Base-by-base conservation (phyloP, 2,113 vertebrate genomes). In the Thunnus maccoyii region DNA sequence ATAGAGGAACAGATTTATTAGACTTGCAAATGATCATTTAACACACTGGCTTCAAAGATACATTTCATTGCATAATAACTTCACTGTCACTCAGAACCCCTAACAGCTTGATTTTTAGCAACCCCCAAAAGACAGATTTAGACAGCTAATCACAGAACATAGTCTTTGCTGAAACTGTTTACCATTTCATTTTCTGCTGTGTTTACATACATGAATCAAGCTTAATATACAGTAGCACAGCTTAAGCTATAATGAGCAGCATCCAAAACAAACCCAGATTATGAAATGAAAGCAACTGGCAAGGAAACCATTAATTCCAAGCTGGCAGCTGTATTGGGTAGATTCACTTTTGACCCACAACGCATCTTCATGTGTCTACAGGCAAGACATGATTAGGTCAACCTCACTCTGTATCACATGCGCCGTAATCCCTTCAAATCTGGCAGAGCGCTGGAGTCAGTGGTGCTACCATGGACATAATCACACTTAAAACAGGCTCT, bases 391-490 rank as follows among this genome's bases (percentile, higher is more conserved):
- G 82, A 73, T 80, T 60, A 80, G 82, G 86, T 86, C 76, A 66
- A 27, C 78, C 74, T 77, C 68, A 15, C 61, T 41, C 36, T 41
- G 78, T 75, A 76, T 84, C 75, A 76, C 78, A 83, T 57, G 79
- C 22, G 50, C 61, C 41, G 12, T 83, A 88, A 84, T 84, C 90
- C 85, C 65, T 83, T 84, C 63, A 83, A 83, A 88, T 86, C 78
- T 86, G 82, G 69, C 86, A 75, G 60, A 46, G 61, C 72, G 82
- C 73, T 58, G 74, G 58, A 85, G 76, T 79, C 68, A 36, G 82
- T 47, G 9, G 32, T 12, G 56, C 76, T 66, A 64, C 74, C 57
- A 25, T 57, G 76, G 85, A 82, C 58, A 13, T 83, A 88, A 93
- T 92, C 86, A 82, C 13, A 62, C 50, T 82, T 66, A 80, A 82